Conservation (phyloP, 2,888 invertebrate genomes). For the Thereva nobilitata region DNA sequence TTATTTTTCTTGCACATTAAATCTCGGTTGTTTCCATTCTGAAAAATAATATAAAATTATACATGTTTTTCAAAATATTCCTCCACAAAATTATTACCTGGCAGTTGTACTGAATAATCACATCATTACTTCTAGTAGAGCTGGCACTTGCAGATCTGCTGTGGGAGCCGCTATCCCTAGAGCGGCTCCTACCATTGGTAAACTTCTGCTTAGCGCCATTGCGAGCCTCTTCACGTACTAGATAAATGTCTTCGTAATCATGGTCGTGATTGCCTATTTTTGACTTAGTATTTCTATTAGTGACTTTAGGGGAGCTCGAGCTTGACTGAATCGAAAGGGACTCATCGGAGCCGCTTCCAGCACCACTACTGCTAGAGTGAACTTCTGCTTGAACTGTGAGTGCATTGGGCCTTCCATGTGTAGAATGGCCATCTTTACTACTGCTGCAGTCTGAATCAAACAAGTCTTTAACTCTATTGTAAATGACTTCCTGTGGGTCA, state of each 20-base stretch:
- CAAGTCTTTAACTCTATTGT: conserved; percentile 82
- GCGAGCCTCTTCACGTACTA: conserved; percentile 66
- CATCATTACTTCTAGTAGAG: conserved; percentile 59
- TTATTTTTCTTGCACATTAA: conserved; percentile 44
- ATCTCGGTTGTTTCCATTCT: conserved; percentile 20
- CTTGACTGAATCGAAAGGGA: conserved; percentile 65
- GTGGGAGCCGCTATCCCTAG: conserved; percentile 74
- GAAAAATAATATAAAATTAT: conserved; percentile 1
- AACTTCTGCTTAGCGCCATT: conserved; percentile 49
- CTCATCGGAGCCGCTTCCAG: conserved; percentile 66
- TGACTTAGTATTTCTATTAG: conserved; percentile 42
- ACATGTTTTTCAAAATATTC: background rate
- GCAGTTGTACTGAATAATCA: conserved; percentile 55
- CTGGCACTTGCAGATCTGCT: conserved; percentile 71
- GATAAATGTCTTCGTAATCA: conserved; percentile 82
- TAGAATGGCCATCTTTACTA: conserved; percentile 47
- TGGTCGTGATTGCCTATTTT: conserved; percentile 61
- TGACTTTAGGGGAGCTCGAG: conserved; percentile 53
- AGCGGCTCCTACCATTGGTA: conserved; percentile 61
- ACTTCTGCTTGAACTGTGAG: conserved; percentile 82
- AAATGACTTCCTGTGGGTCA: conserved; percentile 77
- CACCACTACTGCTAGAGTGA: conserved; percentile 73
- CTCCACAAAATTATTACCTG: conserved; percentile 50
- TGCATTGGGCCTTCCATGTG: conserved; percentile 51
- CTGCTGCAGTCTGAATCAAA: conserved; percentile 66